Base-by-base conservation (phyloP, 2,113 vertebrate genomes). In the Peromyscus leucopus region DNA sequence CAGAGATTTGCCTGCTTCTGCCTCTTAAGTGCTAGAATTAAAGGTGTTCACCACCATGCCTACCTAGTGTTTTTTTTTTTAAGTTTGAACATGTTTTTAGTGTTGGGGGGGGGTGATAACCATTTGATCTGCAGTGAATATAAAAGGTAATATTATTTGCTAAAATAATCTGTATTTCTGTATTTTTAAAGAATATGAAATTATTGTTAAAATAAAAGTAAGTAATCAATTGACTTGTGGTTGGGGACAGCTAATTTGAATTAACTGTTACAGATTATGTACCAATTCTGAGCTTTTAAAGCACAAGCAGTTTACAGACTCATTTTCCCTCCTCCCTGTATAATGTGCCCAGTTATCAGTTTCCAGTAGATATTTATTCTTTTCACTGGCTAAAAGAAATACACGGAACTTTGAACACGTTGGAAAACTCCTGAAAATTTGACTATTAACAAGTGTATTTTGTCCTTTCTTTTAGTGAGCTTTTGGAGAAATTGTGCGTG, bases 401-500 rank as follows among this genome's bases (percentile, higher is more conserved):
- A 67, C 94, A 0, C 57, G n/a, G 63, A 84, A 36, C 4, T 69
- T 96, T 87, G 75, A 94, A 89, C 76, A 2, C 76, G 13, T 92
- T 94, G 69, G 1, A 31, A 65, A 65, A 39, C 90, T 98, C 84
- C 91, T 97, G 75, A 92, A 95, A 96, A 61, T 88, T 63, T 96
- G 72, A 46, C 59, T 93, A 24, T 76, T 91, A 95, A 89, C 95
- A 95, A 19, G 33, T 86, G 42, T 96, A 36, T 83, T 89, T 95
- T 96, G 42, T 97, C 96, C 93, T 94, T 98, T 71, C 46, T 65
- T 95, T 7, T 97, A 99, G 99, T 82, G 99, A 99, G 97, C 99
- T 99, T 93, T 98, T 99, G 95, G 99, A 99, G 98, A 99, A 99
- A 89, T 97, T 99, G n/a, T 99, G 99, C 97, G 94, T 99, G 97